Evolutionary conservation across 2,113 vertebrate species (phyloP), one percentile per base, ranked within the genome.

Genomic region (Oenanthe oenanthe): DNA sequence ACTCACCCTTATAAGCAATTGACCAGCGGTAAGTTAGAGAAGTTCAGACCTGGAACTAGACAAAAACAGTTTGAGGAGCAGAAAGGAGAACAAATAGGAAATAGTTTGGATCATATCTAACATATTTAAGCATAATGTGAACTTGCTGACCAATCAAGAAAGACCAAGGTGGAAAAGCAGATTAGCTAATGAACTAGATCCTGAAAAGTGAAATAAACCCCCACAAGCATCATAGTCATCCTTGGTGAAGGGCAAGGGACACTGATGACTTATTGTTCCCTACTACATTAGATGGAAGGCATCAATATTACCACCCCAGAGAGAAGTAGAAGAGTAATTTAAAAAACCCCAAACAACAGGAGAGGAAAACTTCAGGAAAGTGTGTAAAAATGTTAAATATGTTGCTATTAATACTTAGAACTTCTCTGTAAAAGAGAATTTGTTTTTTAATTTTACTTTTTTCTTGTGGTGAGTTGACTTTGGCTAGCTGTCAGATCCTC

Each of bases 281-380:
- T 71, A 77, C 10, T 3, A 24, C 34, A 54, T 63, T 17, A 68
- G 31, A 32, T 48, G 28, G 31, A 73, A 81, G 6, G 3, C 14
- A 32, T 73, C 31, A 58, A 42, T 76, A 53, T 63, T 81, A 43
- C 10, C 28, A 63, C 5, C 4, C 11, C 28, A 65, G 25, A 54
- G 29, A 57, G 9, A 53, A 72, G 13, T 45, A n/a, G 40, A 80
- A 80, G 31, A 24, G 17, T 48, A 42, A 68, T 72, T 47, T 6
- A 3, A 36, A 50, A 47, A 48, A 3, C 0, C 2, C 4, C 20
- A 24, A 70, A 29, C 2, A 42, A 34, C 5, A 34, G 10, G 26
- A 58, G 29, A 63, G 4, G 12, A 25, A 81, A 72, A 77, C 12
- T 14, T 4, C 18, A 28, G n/a, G 13, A 77, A 73, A 29, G 4